Percentiles rank a stretch among this genome's conserved stretches.
Evolutionary conservation across 1,140 invertebrate genomes (phyloP).

Genomic region (Camponotus floridanus): DNA sequence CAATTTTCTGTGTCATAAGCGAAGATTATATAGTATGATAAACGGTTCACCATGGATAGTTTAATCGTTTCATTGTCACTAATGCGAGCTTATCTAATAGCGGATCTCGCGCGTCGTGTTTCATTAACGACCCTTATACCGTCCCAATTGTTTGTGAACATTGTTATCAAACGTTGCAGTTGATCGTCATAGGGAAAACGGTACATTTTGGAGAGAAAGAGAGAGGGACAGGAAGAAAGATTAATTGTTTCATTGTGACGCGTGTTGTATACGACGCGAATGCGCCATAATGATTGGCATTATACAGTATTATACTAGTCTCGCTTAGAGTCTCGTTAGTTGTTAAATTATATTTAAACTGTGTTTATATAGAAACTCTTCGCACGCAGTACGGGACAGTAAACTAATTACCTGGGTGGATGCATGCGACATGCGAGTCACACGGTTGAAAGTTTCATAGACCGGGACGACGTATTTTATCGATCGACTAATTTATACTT

Average conservation of each 20-base stretch:
- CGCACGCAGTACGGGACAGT: conserved; percentile 8
- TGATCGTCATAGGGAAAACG: conserved; percentile 33
- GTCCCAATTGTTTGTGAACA: conserved; percentile 37
- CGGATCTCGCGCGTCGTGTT: conserved; percentile 50
- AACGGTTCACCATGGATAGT: conserved; percentile 8
- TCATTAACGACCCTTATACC: conserved; percentile 48
- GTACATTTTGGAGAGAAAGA: not conserved
- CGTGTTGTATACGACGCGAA: not conserved
- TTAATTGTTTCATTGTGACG: conserved; percentile 52
- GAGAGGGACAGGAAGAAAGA: not conserved
- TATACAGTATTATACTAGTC: conserved; percentile 21
- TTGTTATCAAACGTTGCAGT: conserved; percentile 47
- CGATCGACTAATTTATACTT: conserved; percentile 16
- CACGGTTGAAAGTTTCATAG: conserved; percentile 27
- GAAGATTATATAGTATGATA: conserved; percentile 17
- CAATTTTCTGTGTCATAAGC: conserved; percentile 33
- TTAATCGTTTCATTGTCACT: conserved; percentile 45
- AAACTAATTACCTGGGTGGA: conserved; percentile 37
- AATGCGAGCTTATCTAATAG: conserved; percentile 41
- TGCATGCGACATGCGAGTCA: conserved; percentile 23
- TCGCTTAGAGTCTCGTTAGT: conserved; percentile 4
- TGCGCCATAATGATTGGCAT: conserved; percentile 40
- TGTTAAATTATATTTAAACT: conserved; percentile 40
- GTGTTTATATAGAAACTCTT: conserved; percentile 28
- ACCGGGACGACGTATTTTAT: conserved; percentile 11